Conservation (phyloP, 2,113 vertebrate species). For the Cranoglanis bouderius region DNA sequence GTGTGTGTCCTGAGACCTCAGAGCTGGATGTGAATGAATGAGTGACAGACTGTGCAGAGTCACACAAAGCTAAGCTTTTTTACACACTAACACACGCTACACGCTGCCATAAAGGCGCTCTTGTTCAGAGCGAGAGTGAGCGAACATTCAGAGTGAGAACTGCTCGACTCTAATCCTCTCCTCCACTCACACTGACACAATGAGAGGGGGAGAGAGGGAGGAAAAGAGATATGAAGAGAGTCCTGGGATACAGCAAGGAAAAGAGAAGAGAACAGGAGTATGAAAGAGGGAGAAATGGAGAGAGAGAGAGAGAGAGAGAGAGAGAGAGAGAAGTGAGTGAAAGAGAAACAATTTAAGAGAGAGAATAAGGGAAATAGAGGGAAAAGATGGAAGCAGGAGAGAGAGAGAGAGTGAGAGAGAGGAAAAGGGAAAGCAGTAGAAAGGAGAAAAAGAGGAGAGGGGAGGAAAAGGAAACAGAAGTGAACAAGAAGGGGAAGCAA, state of each 20-base stretch:
- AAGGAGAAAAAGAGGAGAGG: not conserved
- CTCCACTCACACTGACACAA: conserved; percentile 3
- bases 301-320: not conserved
- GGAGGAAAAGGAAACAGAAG: not conserved
- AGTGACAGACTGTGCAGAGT: conserved; percentile 31
- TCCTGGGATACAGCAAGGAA: not conserved
- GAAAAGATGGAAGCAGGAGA: not conserved
- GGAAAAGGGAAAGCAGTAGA: not conserved
- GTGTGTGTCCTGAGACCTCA: not conserved
- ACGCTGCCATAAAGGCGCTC: conserved; percentile 19
- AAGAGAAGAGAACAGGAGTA: not conserved
- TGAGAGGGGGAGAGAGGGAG: not conserved
- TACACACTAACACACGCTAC: not conserved
- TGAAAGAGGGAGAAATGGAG: not conserved
- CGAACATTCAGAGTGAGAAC: not conserved
- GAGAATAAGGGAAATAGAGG: not conserved
- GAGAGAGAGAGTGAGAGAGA: not conserved
- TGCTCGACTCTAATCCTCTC: conserved; percentile 10
- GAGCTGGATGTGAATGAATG: not conserved
- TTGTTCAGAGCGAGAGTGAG: conserved; percentile 23
- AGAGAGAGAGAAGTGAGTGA: not conserved
- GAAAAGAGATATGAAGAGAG: not conserved
- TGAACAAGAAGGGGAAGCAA: not conserved
- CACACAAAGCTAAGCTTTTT: conserved; percentile 23
- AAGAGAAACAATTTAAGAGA: not conserved